Percentiles rank a stretch among this genome's conserved stretches.
Conservation (phyloP, 2,888 invertebrate genomes). For the Ormia ochracea region DNA sequence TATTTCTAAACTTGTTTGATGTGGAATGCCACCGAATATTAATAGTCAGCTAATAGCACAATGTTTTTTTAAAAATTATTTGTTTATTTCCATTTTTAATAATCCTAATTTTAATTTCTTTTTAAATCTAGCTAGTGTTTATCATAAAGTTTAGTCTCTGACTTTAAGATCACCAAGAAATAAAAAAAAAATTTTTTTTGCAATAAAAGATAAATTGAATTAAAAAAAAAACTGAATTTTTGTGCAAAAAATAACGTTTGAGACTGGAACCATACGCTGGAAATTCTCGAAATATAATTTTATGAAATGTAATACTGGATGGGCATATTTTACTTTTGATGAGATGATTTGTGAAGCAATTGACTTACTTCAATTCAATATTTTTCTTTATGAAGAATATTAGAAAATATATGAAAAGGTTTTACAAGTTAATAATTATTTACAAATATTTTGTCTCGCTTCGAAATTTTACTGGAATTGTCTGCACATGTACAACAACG, state of each 20-base stretch:
- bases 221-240: not conserved
- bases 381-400: too few species aligned
- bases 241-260: not conserved
- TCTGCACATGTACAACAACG: too few species aligned
- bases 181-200: not conserved
- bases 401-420: too few species aligned
- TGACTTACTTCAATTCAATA: too few species aligned
- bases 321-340: too few species aligned
- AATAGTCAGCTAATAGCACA: conserved; percentile 21
- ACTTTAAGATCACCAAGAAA: not conserved
- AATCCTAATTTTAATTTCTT: not conserved
- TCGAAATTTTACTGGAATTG: too few species aligned
- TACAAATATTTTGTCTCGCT: too few species aligned
- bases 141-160: not conserved
- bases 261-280: not conserved
- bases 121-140: not conserved
- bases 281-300: too few species aligned
- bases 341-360: too few species aligned
- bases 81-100: conserved; percentile 7
- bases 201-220: conserved; percentile 5
- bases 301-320: too few species aligned
- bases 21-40: conserved; percentile 13
- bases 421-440: too few species aligned
- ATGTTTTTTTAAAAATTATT: not conserved
- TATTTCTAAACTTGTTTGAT: not conserved